phyloP scores from a whole-genome alignment of 2,888 invertebrate genomes.

The Limnephilus lunatus region DNA sequence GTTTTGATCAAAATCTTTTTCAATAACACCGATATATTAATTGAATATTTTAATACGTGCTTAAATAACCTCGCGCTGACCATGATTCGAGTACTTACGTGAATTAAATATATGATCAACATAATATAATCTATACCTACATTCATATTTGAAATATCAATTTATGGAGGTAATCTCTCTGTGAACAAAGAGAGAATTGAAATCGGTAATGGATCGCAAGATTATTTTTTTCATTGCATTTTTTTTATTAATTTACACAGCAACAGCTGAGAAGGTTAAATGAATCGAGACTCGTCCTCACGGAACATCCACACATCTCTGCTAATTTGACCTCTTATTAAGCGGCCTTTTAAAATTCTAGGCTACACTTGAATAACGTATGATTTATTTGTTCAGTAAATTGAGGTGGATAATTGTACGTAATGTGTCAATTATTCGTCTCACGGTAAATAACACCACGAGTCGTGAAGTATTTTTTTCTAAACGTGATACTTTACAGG shows the following conservation, averaged over 20 bases:
- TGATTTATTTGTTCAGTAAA: background rate
- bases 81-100: background rate
- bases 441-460: background rate
- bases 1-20: background rate
- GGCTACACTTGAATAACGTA: background rate
- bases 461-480: no score
- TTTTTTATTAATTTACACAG: background rate
- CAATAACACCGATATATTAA: background rate
- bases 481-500: no score
- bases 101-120: background rate
- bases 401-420: background rate
- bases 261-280: background rate
- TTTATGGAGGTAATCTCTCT: background rate
- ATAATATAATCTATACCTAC: background rate
- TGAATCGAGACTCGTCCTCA: background rate
- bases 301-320: background rate
- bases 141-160: background rate
- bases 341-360: background rate
- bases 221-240: background rate
- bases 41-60: background rate
- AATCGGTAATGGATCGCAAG: background rate
- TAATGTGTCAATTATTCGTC: background rate
- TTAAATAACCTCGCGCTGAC: background rate
- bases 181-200: background rate
- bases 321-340: constrained; percentile 2